Base-by-base conservation (phyloP, 53 echinoderm and acorn worm species). In the Astropecten irregularis region DNA sequence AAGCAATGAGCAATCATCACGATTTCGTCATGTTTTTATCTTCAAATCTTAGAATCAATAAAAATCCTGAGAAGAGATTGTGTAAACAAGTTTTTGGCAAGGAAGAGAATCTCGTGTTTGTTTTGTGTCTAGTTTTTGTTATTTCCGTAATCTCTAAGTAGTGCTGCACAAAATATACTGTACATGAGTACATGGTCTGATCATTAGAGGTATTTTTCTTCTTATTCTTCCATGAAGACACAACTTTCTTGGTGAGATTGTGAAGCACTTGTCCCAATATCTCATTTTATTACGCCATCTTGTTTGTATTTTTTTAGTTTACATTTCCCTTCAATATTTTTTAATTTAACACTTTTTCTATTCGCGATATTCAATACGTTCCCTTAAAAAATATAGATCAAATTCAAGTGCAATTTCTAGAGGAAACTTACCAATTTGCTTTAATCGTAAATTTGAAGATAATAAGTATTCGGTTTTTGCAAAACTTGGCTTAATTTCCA, bases 351-450 rank as follows among this genome's bases (percentile, higher is more conserved):
- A 18, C n/a, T 15, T 31, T 25, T 48, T n/a, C n/a, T n/a, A n/a
- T n/a, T n/a, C n/a, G 23, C 11, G 0, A 7, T 53, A 35, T 71
- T 71, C 50, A 52, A 34, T 14, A 51, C 50, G n/a, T 34, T 34
- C 20, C 31, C 19, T 9, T 44, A n/a, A 5, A 20, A n/a, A 34
- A 32, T 30, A 30, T 52, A 19, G 71, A 51, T 52, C 18, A 16
- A 7, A 16, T 19, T 51, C 27, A 49, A 35, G 53, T 51, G 51
- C 71, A 71, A 31, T 53, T 15, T n/a, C 50, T 19, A 8, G 9
- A 71, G 9, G 10, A 69, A 51, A 71, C 71, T 71, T 71, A 71
- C 71, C 71, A 30, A 32, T 53, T 21, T 51, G 9, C 31, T 33
- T 71, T 34, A 4, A n/a, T 44, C 31, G 21, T 16, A 22, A 71